These are phyloP conservation scores for Tauraco erythrolophus DNA, from an alignment of 2,113 vertebrate genomes.

Conservation along the genomic window DNA sequence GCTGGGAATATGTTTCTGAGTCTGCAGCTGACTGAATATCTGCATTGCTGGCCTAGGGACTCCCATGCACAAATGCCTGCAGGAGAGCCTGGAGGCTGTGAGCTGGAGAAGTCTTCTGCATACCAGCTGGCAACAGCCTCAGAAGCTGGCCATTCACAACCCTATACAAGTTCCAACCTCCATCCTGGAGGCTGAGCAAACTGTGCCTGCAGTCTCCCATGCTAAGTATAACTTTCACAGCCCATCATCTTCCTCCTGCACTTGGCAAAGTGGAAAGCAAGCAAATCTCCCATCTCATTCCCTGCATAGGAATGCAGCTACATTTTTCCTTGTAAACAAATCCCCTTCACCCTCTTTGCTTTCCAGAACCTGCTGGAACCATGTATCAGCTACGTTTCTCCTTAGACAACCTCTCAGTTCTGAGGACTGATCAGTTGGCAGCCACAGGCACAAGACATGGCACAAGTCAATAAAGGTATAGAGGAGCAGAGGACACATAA, in stretches of 20 bases:
- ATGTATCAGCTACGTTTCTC: too few species aligned
- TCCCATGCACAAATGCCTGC: not conserved
- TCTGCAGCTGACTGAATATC: not conserved
- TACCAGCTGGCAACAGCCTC: not conserved
- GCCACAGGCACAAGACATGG: too few species aligned
- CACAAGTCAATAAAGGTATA: too few species aligned
- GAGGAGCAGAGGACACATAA: too few species aligned
- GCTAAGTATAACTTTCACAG: not conserved
- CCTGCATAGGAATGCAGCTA: too few species aligned
- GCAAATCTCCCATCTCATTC: not conserved
- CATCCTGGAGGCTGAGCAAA: not conserved
- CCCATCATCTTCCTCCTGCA: not conserved
- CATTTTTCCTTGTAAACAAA: too few species aligned
- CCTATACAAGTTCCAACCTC: not conserved
- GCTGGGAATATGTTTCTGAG: not conserved
- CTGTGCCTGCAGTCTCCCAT: not conserved
- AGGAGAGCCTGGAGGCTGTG: not conserved
- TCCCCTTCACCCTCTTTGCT: too few species aligned
- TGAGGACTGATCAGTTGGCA: too few species aligned
- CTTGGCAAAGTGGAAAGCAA: not conserved
- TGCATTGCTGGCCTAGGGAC: not conserved
- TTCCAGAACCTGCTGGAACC: too few species aligned
- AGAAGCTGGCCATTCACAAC: not conserved
- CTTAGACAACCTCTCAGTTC: too few species aligned
- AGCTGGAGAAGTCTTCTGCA: not conserved